Conservation (phyloP, 64 coral and sea anemone genomes). For the Dendrophyllia cribrosa region DNA sequence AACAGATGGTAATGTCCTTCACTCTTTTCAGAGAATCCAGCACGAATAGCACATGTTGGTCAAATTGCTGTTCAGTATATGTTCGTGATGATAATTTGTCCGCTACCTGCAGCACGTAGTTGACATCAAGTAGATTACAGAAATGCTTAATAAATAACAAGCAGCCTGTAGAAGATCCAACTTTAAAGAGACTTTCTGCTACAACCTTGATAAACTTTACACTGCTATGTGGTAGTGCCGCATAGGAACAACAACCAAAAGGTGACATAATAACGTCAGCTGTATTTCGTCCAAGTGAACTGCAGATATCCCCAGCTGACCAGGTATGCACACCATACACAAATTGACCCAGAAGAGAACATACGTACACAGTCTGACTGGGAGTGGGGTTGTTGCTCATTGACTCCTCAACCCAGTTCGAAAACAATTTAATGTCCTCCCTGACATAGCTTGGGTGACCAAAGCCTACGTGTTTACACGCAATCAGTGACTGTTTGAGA, state of each 20-base stretch:
- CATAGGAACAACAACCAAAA: not conserved
- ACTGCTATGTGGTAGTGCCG: not conserved
- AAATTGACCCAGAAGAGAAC: slow-evolving; percentile 51
- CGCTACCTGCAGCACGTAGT: not conserved
- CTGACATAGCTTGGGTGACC: slow-evolving; percentile 2
- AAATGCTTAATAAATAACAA: slow-evolving; percentile 15
- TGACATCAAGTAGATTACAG: not conserved
- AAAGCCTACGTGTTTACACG: slow-evolving; percentile 67
- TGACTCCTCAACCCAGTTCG: slow-evolving; percentile 10
- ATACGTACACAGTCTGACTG: not conserved
- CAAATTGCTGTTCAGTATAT: slow-evolving; percentile 5
- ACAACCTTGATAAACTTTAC: slow-evolving; percentile 6
- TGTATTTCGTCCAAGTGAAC: not conserved
- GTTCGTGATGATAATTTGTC: not conserved
- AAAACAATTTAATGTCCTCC: not conserved
- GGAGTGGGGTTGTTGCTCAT: not conserved
- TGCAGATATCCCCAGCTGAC: not conserved
- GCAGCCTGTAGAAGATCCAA: not conserved
- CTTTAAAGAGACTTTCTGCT: slow-evolving; percentile 11
- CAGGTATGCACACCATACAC: not conserved
- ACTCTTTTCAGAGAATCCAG: not conserved
- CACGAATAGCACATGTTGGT: not conserved
- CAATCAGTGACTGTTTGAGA: slow-evolving; percentile 33
- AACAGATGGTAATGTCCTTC: not conserved
- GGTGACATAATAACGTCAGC: not conserved